These are phyloP conservation scores for Sminthurinus aureus DNA, from an alignment of 2,888 invertebrate genomes.

Conservation along the genomic window DNA sequence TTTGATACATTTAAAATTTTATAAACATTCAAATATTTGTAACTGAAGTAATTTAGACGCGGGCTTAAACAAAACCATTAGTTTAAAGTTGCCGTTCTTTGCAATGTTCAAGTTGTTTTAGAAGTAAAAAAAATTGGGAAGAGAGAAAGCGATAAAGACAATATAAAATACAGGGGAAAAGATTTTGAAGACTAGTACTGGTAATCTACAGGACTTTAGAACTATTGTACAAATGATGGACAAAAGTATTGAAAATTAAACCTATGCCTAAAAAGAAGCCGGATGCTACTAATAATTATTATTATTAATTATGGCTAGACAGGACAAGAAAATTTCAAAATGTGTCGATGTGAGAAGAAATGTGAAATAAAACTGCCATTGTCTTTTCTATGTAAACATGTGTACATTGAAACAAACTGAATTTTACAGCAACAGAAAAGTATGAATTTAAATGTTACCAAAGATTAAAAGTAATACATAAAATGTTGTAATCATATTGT, in stretches of 20 bases:
- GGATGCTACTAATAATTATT: neutral
- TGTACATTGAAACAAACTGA: neutral
- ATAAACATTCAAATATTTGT: too few species aligned
- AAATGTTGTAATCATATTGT: neutral
- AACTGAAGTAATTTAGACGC: too few species aligned
- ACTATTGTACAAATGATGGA: neutral
- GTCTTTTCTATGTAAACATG: neutral
- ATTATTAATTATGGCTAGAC: neutral
- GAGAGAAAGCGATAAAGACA: too few species aligned
- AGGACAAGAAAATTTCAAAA: slow-evolving; percentile 21
- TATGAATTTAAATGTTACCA: neutral
- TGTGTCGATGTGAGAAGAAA: neutral
- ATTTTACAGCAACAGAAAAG: neutral
- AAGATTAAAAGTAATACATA: neutral
- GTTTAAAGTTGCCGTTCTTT: too few species aligned
- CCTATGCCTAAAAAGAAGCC: neutral
- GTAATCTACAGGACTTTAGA: too few species aligned
- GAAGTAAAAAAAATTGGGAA: too few species aligned
- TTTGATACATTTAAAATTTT: too few species aligned
- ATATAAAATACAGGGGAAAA: too few species aligned
- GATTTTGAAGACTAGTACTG: too few species aligned
- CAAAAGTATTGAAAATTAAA: neutral
- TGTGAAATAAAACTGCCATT: too few species aligned
- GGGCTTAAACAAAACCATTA: too few species aligned
- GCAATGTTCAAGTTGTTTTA: too few species aligned